A percentile compares a stretch with the other conserved stretches of the same genome.
Conservation (phyloP, 2,797 vertebrate genomes). For the Megaceryle alcyon region DNA sequence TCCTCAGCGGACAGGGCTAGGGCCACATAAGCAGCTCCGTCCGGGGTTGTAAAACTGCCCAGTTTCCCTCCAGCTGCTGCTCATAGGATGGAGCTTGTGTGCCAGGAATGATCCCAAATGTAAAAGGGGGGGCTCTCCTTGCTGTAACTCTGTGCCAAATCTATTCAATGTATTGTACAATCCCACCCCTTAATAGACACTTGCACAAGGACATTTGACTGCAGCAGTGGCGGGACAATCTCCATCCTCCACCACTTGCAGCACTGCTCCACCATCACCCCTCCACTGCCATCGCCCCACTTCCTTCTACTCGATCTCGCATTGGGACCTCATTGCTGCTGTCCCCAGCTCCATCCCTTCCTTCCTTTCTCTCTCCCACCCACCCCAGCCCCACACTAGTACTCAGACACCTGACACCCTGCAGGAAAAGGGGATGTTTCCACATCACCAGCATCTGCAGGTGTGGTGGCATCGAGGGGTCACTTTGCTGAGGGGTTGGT, state of each 20-base stretch:
- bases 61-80: rapidly evolving
- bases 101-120: background rate
- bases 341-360: background rate
- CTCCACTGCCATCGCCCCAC: no score
- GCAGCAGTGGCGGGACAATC: background rate
- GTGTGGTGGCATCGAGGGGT: background rate
- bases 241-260: background rate
- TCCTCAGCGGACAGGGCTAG: background rate
- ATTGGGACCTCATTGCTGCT: rapidly evolving
- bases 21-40: rapidly evolving
- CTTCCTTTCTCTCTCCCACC: background rate
- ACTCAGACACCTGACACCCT: background rate
- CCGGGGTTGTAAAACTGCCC: background rate
- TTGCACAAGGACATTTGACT: background rate
- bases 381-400: background rate
- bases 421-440: background rate
- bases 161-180: rapidly evolving
- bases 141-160: rapidly evolving
- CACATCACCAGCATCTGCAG: rapidly evolving
- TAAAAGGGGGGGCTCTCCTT: background rate
- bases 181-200: rapidly evolving
- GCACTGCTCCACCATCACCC: background rate
- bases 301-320: background rate
- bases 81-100: rapidly evolving
- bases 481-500: background rate